Base-by-base conservation (phyloP, 2,888 invertebrate species). In the Acanthosepion pharaonis region DNA sequence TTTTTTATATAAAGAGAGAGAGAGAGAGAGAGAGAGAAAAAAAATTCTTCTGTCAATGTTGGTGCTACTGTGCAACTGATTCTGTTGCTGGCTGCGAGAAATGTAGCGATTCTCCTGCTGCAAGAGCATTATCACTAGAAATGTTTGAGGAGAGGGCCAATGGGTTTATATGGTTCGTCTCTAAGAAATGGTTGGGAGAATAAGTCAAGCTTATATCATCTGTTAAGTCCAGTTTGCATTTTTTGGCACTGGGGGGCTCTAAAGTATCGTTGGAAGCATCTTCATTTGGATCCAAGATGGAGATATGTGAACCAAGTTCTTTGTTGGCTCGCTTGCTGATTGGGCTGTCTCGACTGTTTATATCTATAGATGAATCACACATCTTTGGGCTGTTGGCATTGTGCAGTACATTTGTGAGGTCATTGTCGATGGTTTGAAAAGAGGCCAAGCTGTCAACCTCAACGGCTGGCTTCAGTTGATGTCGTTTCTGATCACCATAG, bases 271-370 rank as follows among this genome's bases (percentile, higher is more conserved):
- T 55, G 64, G 55, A 64, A 94, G 28, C 94, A 55, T 64, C 94
- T 9, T 94, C 93, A 49, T 93, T 49, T 93, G 51, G 11, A 49
- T 93, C 93, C n/a, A 49, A 53, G n/a, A 49, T 53, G 42, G 94
- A 94, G 33, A 64, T 42, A 49, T 48, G 94, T 94, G 95, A 95
- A 94, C 95, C 93, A 93, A 95, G 95, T 42, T 95, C 78, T 78
- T 78, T 78, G 78, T n/a, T 78, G 94, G 94, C 95, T 96, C 95
- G 97, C 97, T 97, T 99, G 99, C 97, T 99, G 99, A 95, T 97
- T 97, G 96, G 99, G 98, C 97, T 99, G 99, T 49, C 51, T 28
- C 49, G 51, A 49, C 42, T 93, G 93, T 93, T 49, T n/a, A 53
- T 18, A 93, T 93, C 93, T 51, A 18, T 25, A 93, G 93, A 49